Percentiles rank a stretch among this genome's conserved stretches.
phyloP scores from a whole-genome alignment of 2,888 invertebrate species.

The Orthosia gracilis region DNA sequence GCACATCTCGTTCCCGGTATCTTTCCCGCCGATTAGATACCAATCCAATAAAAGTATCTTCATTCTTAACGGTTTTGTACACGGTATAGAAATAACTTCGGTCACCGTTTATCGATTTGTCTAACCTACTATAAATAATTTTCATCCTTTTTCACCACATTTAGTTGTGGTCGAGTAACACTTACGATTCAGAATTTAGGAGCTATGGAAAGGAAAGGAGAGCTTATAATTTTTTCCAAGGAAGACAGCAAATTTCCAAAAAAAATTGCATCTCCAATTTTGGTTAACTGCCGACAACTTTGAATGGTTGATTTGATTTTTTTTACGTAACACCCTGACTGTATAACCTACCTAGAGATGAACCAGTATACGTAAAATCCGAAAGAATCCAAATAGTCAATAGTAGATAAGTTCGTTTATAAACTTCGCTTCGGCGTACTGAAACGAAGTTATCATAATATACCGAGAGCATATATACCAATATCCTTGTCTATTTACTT shows the following conservation, averaged over 20 bases:
- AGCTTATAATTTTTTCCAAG: no score
- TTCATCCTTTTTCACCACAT: neutral
- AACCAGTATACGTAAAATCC: neutral
- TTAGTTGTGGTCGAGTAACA: neutral
- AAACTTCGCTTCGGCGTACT: constrained; percentile 22
- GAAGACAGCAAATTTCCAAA: no score
- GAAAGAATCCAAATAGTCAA: neutral
- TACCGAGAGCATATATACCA: constrained; percentile 8
- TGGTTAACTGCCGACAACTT: no score
- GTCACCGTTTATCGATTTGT: constrained; percentile 10
- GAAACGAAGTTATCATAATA: constrained; percentile 19
- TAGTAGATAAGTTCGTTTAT: constrained; percentile 21
- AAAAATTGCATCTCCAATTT: no score
- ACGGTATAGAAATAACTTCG: constrained; percentile 34
- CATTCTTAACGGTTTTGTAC: constrained; percentile 22
- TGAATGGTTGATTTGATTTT: no score
- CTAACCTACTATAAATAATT: constrained; percentile 20
- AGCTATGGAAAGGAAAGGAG: neutral
- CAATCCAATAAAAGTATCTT: constrained; percentile 29
- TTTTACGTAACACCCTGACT: neutral
- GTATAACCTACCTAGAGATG: neutral
- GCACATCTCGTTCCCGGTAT: constrained; percentile 15
- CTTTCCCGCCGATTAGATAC: constrained; percentile 47
- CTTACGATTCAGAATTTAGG: neutral
- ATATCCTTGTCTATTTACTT: constrained; percentile 23